phyloP scores from a whole-genome alignment of 1,140 invertebrate species.

The Brachionus manjavacas region DNA sequence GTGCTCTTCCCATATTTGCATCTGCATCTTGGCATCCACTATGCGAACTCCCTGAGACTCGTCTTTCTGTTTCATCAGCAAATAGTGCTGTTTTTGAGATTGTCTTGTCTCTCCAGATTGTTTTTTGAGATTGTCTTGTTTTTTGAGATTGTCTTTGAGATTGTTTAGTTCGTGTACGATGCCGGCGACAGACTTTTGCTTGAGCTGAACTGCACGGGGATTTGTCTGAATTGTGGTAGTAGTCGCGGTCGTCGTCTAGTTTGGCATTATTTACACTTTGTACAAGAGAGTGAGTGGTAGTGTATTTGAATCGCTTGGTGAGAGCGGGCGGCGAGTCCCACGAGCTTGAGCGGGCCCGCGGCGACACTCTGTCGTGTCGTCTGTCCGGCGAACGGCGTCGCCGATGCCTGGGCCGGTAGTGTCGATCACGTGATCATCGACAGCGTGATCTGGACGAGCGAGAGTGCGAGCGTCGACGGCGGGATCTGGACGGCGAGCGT shows the following conservation, averaged over 20 bases:
- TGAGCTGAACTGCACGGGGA: too few relatives aligned
- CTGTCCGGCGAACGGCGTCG: not conserved
- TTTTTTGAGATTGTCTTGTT: not conserved
- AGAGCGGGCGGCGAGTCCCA: not conserved
- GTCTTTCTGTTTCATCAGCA: constrained; percentile 3
- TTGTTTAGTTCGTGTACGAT: too few relatives aligned
- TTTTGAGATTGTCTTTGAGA: too few relatives aligned
- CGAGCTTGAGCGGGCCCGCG: not conserved
- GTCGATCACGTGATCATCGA: not conserved
- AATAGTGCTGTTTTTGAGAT: constrained; percentile 10
- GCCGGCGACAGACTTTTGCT: too few relatives aligned
- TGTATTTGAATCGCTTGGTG: not conserved
- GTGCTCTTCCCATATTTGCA: constrained; percentile 41
- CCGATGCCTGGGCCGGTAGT: not conserved
- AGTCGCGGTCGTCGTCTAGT: too few relatives aligned
- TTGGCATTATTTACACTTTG: not conserved
- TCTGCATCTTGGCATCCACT: not conserved
- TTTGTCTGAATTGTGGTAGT: not conserved
- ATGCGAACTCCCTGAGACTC: not conserved
- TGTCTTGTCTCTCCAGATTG: not conserved
- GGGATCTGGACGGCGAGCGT: constrained; percentile 19
- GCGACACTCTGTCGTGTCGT: not conserved
- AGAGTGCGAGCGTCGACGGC: too few relatives aligned
- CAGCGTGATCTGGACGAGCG: too few relatives aligned
- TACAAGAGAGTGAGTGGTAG: too few relatives aligned